Evolutionary conservation across 1,140 invertebrate species (phyloP).

Genomic region (Caenorhabditis tropicalis): DNA sequence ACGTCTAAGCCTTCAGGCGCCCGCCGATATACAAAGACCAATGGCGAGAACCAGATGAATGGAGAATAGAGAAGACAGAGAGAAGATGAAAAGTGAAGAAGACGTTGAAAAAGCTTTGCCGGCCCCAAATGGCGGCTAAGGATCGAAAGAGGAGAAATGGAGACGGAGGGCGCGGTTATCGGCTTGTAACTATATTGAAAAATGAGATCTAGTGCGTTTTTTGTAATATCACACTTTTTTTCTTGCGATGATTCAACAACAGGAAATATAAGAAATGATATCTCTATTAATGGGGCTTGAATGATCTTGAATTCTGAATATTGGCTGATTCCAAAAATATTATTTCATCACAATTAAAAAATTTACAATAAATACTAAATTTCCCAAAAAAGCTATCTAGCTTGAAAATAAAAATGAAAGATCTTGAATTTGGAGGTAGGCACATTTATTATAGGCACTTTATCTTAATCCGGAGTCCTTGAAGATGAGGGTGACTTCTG

Average conservation of each 20-base stretch:
- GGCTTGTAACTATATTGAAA: conserved; percentile 32
- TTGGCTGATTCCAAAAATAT: too few species aligned
- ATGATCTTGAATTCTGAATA: too few species aligned
- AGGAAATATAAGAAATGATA: background rate
- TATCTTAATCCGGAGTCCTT: background rate
- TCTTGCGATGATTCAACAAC: background rate
- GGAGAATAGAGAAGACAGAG: conserved; percentile 3
- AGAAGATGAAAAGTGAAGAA: background rate
- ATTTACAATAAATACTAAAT: background rate
- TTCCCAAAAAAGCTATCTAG: background rate
- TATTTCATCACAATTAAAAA: too few species aligned
- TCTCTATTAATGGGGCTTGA: too few species aligned
- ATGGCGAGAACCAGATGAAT: conserved; percentile 39
- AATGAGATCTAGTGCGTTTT: background rate
- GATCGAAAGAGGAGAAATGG: conserved; percentile 6
- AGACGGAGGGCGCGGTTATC: background rate
- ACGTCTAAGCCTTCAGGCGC: conserved; percentile 5
- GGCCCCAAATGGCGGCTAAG: conserved; percentile 29
- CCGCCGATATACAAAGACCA: conserved; percentile 23
- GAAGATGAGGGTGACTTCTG: background rate
- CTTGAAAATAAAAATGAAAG: background rate
- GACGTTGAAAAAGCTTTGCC: conserved; percentile 10
- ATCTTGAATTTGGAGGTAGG: background rate
- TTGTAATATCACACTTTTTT: background rate
- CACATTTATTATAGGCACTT: background rate